Evolutionary conservation across 2,797 vertebrate genomes (phyloP), one percentile per base, ranked within the genome.

Genomic region (Crax fasciolata): DNA sequence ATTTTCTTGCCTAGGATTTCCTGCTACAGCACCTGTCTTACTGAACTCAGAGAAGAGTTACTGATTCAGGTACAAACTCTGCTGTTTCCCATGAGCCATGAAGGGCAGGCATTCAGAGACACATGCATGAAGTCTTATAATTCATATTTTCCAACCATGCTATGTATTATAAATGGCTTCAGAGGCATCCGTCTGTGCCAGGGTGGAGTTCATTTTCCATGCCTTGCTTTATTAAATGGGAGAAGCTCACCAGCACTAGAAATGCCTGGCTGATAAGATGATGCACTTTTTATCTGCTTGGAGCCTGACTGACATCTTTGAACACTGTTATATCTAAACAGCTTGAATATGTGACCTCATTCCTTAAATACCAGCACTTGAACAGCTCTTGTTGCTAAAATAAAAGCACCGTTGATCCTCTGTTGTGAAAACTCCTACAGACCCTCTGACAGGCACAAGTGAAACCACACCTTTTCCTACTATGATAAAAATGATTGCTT

Each of bases 311-410:
- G 97, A 90, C 94, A 91, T 90, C 90, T 85, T 74, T 78, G 93
- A 94, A 95, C 90, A 74, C 91, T 93, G 94, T 95, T 85, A 49
- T 95, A 95, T 97, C 96, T 95, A 71, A 94, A 84, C 93, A 96
- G 96, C 89, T 96, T 77, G 84, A 93, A 93, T 96, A 79, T 39
- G 14, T 96, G 95, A 97, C 96, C 94, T 96, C 82, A 39, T 97
- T 97, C 97, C 95, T 97, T 93, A 97, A 97, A 97, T 97, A 96
- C 92, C 94, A 94, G 89, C 84, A 65, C 94, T 95, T 32, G 58
- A 93, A 93, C 89, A 92, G 87, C 86, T 93, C 94, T 75, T 84
- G 93, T 84, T 95, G 90, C 96, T 97, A 96, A 96, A 97, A 96
- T 95, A 96, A 94, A 94, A 96, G 74, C 73, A 25, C 91, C 78